Evolutionary conservation across 2,888 invertebrate species (phyloP), one percentile per base, ranked within the genome.

Genomic region (Ophonus ardosiacus): DNA sequence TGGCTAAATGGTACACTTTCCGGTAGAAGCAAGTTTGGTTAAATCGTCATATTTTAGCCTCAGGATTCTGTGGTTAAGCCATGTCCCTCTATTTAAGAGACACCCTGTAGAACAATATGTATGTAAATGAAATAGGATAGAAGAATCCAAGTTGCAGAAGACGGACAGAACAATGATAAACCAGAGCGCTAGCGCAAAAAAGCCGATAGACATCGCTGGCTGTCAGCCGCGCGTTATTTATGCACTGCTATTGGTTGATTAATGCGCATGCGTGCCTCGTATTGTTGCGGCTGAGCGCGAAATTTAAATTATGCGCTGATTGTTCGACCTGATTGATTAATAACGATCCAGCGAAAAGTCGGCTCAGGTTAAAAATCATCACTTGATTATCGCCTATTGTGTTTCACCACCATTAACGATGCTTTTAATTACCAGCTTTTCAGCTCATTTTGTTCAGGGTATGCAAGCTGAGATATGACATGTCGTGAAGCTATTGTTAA

Each of bases 41-140:
- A n/a, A n/a, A n/a, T n/a, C n/a, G n/a, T n/a, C n/a, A n/a, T n/a
- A n/a, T n/a, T n/a, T n/a, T n/a, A n/a, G n/a, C n/a, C n/a, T n/a
- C n/a, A n/a, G n/a, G n/a, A n/a, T n/a, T n/a, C n/a, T n/a, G n/a
- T n/a, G n/a, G n/a, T n/a, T n/a, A n/a, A n/a, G n/a, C n/a, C n/a
- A n/a, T n/a, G n/a, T n/a, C n/a, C n/a, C n/a, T n/a, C n/a, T n/a
- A n/a, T n/a, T n/a, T n/a, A n/a, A n/a, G n/a, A n/a, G n/a, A n/a
- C n/a, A n/a, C n/a, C n/a, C n/a, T n/a, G n/a, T n/a, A 74, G 74
- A 74, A 74, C 74, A 74, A 74, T 74, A 74, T 74, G 74, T 74
- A 74, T 74, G 74, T 74, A 74, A 74, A 74, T 74, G 74, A 51
- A 74, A 74, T 74, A 74, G 74, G 74, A 71, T 38, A 31, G 31